Evolutionary conservation across 2,888 invertebrate genomes (phyloP).

Genomic region (Achlya flavicornis): DNA sequence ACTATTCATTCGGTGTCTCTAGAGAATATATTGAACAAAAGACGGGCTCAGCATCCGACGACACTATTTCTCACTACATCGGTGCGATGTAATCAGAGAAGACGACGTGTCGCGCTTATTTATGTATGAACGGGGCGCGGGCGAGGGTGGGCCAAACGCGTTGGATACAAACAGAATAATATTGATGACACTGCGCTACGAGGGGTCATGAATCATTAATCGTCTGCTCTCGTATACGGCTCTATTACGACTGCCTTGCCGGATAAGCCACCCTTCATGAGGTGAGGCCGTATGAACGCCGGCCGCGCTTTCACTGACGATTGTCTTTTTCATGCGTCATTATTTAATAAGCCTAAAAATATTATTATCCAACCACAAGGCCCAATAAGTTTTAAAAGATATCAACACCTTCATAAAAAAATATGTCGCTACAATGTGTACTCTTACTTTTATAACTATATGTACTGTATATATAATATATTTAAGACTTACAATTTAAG

Average conservation of each 20-base stretch:
- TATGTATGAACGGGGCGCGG: constrained; percentile 83
- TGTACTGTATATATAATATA: too few relatives aligned
- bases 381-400: too few relatives aligned
- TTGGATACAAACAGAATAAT: constrained; percentile 84
- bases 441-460: too few relatives aligned
- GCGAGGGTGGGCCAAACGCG: constrained; percentile 80
- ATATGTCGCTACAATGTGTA: too few relatives aligned
- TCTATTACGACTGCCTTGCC: constrained; percentile 80
- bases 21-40: constrained; percentile 81
- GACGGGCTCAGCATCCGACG: constrained; percentile 78
- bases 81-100: constrained; percentile 84
- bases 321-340: constrained; percentile 47
- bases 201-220: constrained; percentile 85
- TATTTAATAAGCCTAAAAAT: constrained; percentile 15
- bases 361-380: constrained; percentile 9
- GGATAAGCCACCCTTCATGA: constrained; percentile 79
- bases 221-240: constrained; percentile 80
- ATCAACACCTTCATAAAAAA: too few relatives aligned
- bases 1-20: constrained; percentile 78
- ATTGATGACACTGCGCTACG: constrained; percentile 83
- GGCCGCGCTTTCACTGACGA: constrained; percentile 42
- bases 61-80: constrained; percentile 84
- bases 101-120: constrained; percentile 84
- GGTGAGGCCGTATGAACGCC: constrained; percentile 51
- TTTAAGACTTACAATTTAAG: too few relatives aligned